Base-by-base conservation (phyloP, 2,888 invertebrate species). In the Polyommatus iphigenia region DNA sequence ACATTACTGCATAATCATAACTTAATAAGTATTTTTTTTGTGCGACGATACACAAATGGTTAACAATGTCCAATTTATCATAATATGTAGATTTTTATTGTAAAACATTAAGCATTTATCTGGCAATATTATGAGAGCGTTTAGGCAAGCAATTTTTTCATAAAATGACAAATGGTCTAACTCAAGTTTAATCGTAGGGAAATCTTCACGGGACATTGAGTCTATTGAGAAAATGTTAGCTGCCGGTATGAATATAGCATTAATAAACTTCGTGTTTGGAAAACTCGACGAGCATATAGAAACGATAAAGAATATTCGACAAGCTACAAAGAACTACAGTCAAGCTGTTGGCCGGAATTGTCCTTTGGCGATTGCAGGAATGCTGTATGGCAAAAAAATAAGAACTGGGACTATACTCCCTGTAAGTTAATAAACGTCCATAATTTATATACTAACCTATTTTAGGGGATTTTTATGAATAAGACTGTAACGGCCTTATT, bases 351-450 rank as follows among this genome's bases (percentile, higher is more conserved):
- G 96, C 0, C 94, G 95, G 79, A 93, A 92, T 76, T 95, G 94
- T 83, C 97, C 98, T 0, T 91, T 98, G n/a, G 98, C 97, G 2
- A 97, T 99, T 82, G 98, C 97, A 59, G 91, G 97, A 57, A 97
- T 97, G 83, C 96, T 99, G 0, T 96, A 97, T 83, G 98, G 98
- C 3, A 97, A 97, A 0, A 98, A 98, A 90, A 98, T 99, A 81
- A 95, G 98, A 83, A 99, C 98, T 32, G 98, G 98, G 54, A 93
- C 96, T 29, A 94, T 98, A 81, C 96, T 96, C 86, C 97, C 97
- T 77, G 98, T 98, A 93, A 87, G 95, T 91, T 80, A 24, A 10
- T 73, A 36, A 8, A 24, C 13, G 6, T 13, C 10, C 20, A 54
- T 54, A 3, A 54, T 54, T 54, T 54, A 6, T 54, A 18, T 18